phyloP scores from a whole-genome alignment of 2,888 invertebrate species.

The Auanema sp. region DNA sequence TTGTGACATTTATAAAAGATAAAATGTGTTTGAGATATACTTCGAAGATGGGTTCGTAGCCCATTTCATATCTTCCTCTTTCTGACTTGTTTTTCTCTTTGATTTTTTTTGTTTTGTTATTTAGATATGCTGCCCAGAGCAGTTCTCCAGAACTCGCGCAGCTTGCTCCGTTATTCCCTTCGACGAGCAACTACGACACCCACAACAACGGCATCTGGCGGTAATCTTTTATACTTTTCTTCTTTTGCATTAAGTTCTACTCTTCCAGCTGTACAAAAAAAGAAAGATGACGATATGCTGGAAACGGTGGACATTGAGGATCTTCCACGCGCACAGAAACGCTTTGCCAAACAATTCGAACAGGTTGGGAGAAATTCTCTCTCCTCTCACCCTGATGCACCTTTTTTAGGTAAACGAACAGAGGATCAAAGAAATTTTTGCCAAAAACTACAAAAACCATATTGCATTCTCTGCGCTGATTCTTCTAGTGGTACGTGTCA shows the following conservation, averaged over 20 bases:
- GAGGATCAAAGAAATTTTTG: conserved; percentile 59
- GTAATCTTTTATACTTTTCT: not conserved
- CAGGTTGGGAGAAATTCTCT: conserved; percentile 27
- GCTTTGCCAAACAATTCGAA: conserved; percentile 60
- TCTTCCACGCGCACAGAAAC: conserved; percentile 58
- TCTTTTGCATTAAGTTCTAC: not conserved
- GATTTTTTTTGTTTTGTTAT: not conserved
- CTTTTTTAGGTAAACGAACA: conserved; percentile 52
- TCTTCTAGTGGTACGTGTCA: conserved; percentile 27
- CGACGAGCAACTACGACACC: conserved; percentile 6
- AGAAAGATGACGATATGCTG: conserved; percentile 53
- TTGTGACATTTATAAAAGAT: not conserved
- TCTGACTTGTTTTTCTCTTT: conserved; percentile 1
- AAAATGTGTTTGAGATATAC: not conserved
- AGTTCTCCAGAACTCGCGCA: conserved; percentile 2
- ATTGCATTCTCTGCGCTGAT: conserved; percentile 38
- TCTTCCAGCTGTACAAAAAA: conserved; percentile 26
- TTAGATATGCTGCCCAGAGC: conserved; percentile 3
- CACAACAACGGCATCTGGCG: conserved; percentile 4
- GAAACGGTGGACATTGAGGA: conserved; percentile 59
- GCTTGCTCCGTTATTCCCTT: not conserved
- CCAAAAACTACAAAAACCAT: conserved; percentile 59
- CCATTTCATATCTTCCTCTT: not conserved
- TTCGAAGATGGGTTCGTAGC: too few relatives aligned
- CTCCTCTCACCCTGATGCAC: not conserved